Evolutionary conservation across 1,140 invertebrate genomes (phyloP), one percentile per base, ranked within the genome.

Genomic region (Drosophila ficusphila): DNA sequence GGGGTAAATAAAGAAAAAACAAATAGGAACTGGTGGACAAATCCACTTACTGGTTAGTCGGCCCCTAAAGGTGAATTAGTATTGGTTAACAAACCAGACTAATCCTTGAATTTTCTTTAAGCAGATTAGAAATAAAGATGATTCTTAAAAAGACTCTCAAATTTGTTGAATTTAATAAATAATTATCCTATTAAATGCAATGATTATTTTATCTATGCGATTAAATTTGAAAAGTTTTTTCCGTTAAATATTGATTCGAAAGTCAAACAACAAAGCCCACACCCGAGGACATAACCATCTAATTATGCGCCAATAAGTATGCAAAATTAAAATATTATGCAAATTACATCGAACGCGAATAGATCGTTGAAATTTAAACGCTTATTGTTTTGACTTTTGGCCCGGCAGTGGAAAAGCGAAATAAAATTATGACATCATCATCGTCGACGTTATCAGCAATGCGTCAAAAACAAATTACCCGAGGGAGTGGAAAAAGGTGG

Each of bases 281-380:
- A 18, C 21, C 14, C 38, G 41, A 34, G 16, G 8, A 14, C 11
- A 33, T 31, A 61, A 68, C 48, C 58, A 70, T 65, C 72, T 85
- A 85, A 85, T 83, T 83, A 83, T 79, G 67, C 58, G 76, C 57
- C 72, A 76, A 86, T 85, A 79, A 76, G 67, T 65, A 73, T 73
- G 68, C 62, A 65, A 74, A 77, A 81, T 81, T 81, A 69, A 77
- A 86, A 88, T 77, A 76, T 88, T 85, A 86, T 85, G 81, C 81
- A 85, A 85, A 85, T 85, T 77, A 69, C 41, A 57, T 18, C 3
- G 36, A 76, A 52, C 48, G 60, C 44, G 57, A 25, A 69, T 46
- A 57, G 58, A 57, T 23, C 62, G 62, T 44, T 39, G 61, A 65
- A 62, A 65, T 76, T 83, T 65, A 57, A 79, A 86, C 62, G 79